A percentile compares a stretch with the other conserved stretches of the same genome.
Evolutionary conservation across 2,797 vertebrate species (phyloP).

Genomic region (Poliocrania exsul): DNA sequence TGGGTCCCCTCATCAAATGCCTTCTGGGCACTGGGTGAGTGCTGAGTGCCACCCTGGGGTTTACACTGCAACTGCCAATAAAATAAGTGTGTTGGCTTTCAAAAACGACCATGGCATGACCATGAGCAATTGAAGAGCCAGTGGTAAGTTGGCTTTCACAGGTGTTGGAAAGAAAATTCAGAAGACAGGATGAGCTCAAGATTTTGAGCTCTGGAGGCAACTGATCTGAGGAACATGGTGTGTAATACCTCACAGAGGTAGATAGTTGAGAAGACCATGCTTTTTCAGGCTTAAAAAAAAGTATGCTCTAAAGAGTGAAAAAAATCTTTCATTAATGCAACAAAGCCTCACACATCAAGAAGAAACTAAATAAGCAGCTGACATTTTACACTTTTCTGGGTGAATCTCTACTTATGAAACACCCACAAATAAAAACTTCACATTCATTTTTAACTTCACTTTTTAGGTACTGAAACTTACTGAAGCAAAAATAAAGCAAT

Average conservation of each 20-base stretch:
- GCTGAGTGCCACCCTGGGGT: not conserved
- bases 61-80: rapidly evolving
- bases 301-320: not conserved
- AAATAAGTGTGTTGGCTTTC: not conserved
- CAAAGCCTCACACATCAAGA: not conserved
- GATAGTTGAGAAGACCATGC: not conserved
- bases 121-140: not conserved
- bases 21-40: not conserved
- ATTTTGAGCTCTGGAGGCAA: not conserved
- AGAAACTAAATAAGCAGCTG: conserved; percentile 14
- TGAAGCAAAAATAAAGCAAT: conserved; percentile 37
- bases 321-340: not conserved
- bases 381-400: not conserved
- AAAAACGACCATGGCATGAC: not conserved
- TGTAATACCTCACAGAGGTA: not conserved
- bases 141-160: not conserved
- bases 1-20: not conserved
- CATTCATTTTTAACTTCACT: conserved; percentile 29
- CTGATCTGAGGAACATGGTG: not conserved
- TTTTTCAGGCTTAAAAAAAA: not conserved
- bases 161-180: not conserved
- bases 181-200: not conserved
- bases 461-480: conserved; percentile 16
- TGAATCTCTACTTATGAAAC: not conserved
- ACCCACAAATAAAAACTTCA: conserved; percentile 28